Base-by-base conservation (phyloP, 2,888 invertebrate genomes). In the Nomada fabriciana region DNA sequence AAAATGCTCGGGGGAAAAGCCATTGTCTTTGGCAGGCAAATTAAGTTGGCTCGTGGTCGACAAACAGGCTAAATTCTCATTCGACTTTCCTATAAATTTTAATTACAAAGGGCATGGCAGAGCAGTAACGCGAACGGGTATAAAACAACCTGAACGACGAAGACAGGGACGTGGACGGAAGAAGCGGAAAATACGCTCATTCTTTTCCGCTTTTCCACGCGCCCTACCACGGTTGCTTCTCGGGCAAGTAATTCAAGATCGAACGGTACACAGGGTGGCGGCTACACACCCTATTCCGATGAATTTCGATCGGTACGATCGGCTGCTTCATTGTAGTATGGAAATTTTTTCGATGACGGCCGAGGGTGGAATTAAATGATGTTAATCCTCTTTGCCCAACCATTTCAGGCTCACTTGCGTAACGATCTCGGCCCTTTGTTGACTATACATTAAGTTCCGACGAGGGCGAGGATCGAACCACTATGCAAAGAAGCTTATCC, bases 231-330 rank as follows among this genome's bases (percentile, higher is more conserved):
- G 47, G 60, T 36, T 36, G 53, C 53, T 86, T 50, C 75, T 79
- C 80, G 75, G 86, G 86, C 77, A 36, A 79, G 76, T 84, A 86
- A 82, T 61, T 77, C 72, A 75, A 86, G 80, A 86, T 53, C 74
- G 76, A 82, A 76, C 50, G 20, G 65, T 36, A 42, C 76, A 64
- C 76, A 36, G 36, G 36, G 36, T 57, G 53, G 60, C 65, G 60
- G 43, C 65, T 73, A 64, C 76, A 47, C 63, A 43, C 55, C 42
- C 25, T 55, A 7, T 36, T 69, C 67, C 75, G 73, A 86, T 84
- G 76, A 84, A 86, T 86, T 82, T 87, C 84, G 67, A 86, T 86
- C 80, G 67, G 63, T 71, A 80, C 36, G n/a, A 43, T 50, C 18
- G 47, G 13, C n/a, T 13, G 13, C 52, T 59, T 63, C 53, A 29